Evolutionary conservation across 2,797 vertebrate genomes (phyloP).

Genomic region (Propithecus deckenii): DNA sequence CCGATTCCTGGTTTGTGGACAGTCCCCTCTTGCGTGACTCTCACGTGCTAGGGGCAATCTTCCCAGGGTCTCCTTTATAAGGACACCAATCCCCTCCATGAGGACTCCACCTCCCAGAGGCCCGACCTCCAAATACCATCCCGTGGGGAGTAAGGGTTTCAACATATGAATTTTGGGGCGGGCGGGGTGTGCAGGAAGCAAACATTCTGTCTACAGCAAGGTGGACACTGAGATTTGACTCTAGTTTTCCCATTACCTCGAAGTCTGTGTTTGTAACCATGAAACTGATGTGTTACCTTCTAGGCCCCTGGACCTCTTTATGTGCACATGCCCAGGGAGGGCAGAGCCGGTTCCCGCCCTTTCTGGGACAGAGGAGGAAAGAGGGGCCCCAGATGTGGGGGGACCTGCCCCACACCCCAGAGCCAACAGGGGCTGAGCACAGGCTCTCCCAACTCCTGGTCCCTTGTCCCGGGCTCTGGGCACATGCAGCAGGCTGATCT

Average conservation of each 20-base stretch:
- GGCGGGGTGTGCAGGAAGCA: too few relatives aligned
- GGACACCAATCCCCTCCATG: too few relatives aligned
- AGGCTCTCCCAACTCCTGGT: rapidly evolving
- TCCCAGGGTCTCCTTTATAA: background rate
- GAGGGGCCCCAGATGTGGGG: background rate
- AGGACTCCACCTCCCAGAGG: background rate
- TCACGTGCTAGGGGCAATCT: rapidly evolving
- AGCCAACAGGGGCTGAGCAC: background rate
- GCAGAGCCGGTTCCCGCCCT: background rate
- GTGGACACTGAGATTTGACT: background rate
- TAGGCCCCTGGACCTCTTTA: too few relatives aligned
- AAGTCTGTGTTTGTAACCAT: background rate
- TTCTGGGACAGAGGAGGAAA: background rate
- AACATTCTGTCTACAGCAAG: background rate
- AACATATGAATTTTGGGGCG: background rate
- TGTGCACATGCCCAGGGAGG: rapidly evolving
- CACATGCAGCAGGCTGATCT: background rate
- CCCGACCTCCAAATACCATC: too few relatives aligned
- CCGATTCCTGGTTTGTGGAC: background rate
- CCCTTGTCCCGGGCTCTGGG: background rate
- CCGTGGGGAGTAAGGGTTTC: background rate
- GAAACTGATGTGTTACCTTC: rapidly evolving
- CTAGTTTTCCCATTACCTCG: background rate
- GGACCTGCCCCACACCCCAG: too few relatives aligned
- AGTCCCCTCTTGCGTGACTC: too few relatives aligned